phyloP scores from a whole-genome alignment of 2,888 invertebrate species.

The Pseudococcus jackbeardsleyi region DNA sequence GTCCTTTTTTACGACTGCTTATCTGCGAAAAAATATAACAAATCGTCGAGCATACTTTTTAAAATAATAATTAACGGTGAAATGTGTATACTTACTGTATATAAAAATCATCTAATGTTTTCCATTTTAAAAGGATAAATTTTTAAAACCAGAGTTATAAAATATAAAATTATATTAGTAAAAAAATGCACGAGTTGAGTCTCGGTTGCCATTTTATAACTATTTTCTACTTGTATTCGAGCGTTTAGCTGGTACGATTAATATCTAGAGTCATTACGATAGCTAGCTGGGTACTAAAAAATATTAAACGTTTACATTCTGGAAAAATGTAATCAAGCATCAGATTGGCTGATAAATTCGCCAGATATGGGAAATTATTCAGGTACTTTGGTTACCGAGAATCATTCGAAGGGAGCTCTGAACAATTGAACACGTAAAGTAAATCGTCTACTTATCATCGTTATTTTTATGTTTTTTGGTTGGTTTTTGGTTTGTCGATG shows the following conservation, averaged over 20 bases:
- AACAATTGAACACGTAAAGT: background rate
- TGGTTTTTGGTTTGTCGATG: too few species aligned
- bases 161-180: too few species aligned
- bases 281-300: background rate
- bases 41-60: slow-evolving; percentile 35
- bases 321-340: slow-evolving; percentile 16
- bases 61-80: slow-evolving; percentile 45
- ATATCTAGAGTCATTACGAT: background rate
- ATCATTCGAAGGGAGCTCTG: background rate
- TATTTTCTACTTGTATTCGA: background rate
- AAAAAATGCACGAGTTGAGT: too few species aligned
- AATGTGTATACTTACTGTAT: background rate
- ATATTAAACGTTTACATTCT: slow-evolving; percentile 24
- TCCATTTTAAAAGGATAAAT: slow-evolving; percentile 42
- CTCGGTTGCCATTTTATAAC: too few species aligned
- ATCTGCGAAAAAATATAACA: slow-evolving; percentile 23
- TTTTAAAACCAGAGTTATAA: background rate
- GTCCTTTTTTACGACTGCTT: slow-evolving; percentile 36
- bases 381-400: background rate
- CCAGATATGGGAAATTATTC: slow-evolving; percentile 31
- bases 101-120: slow-evolving; percentile 11
- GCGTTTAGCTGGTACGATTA: slow-evolving; percentile 22
- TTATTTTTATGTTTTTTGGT: background rate
- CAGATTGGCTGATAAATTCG: slow-evolving; percentile 1
- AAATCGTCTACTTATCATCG: background rate